These are phyloP conservation scores for Conchocele bisecta DNA, from an alignment of 2,888 invertebrate species.

Conservation along the genomic window DNA sequence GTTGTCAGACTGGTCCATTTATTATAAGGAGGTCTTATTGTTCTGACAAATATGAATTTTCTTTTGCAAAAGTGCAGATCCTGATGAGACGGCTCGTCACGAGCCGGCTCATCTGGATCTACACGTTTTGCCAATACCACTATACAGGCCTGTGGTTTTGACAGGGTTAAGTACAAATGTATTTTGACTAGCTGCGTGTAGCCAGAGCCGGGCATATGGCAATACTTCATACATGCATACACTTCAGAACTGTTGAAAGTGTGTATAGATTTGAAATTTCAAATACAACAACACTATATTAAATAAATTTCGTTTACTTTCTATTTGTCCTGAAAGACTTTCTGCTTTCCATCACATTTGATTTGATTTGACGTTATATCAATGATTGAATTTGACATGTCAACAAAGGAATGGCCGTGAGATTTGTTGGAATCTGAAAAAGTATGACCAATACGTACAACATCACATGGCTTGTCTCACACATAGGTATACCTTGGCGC, in stretches of 20 bases:
- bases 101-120: too few species aligned
- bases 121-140: too few species aligned
- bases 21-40: too few species aligned
- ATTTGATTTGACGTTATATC: neutral
- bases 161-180: too few species aligned
- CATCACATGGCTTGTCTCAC: neutral
- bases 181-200: too few species aligned
- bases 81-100: too few species aligned
- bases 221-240: neutral
- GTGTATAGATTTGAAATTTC: too few species aligned
- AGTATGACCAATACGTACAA: neutral
- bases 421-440: neutral
- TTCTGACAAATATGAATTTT: too few species aligned
- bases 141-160: too few species aligned
- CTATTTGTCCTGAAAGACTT: neutral
- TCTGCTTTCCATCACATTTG: neutral
- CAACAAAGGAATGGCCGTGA: neutral
- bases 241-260: too few species aligned
- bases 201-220: neutral
- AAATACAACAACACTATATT: too few species aligned
- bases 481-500: slow-evolving; percentile 25
- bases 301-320: neutral
- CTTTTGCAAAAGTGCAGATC: too few species aligned
- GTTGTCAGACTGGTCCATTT: neutral
- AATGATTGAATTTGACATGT: neutral